Base-by-base conservation (phyloP, 2,797 vertebrate genomes). In the Pangasius larnaudii region DNA sequence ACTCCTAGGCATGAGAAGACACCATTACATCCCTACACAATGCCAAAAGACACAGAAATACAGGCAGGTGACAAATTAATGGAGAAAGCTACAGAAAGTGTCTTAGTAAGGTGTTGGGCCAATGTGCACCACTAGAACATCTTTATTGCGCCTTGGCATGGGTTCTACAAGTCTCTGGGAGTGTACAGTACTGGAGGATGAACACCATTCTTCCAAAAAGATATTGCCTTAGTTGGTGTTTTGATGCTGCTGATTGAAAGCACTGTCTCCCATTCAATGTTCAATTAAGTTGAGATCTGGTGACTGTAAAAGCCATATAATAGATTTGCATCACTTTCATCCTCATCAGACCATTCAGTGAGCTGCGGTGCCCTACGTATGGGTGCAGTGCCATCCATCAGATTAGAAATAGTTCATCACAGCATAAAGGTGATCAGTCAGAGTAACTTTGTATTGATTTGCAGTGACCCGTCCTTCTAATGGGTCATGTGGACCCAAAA, bases 61-160 rank as follows among this genome's bases (percentile, higher is more conserved):
- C 5, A 84, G 81, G 18, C 42, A 69, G n/a, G 46, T 84, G 63
- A 53, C 82, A 53, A 84, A 84, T 84, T 53, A 69, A 69, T 36
- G 27, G n/a, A 33, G n/a, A 13, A 69, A 36, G 9, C 49, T 24
- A 24, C 42, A 51, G 6, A 51, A 22, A 82, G 11, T 61, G 39
- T 67, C 5, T 49, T 30, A 33, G n/a, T 11, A 33, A 51, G 63
- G 46, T 67, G 36, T 33, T 53, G 46, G 9, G 63, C 82, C 82
- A 84, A 16, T 5, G 19, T 67, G n/a, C 42, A 84, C n/a, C 42
- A 67, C 46, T 5, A 33, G 81, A 33, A 51, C 61, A 51, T n/a
- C 42, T n/a, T 77, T 2, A 30, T 5, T 79, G 18, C 49, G 36
- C 36, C 6, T 67, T 69, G 46, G 46, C 82, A 53, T 36, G 8